A percentile compares a stretch with the other conserved stretches of the same genome.
Evolutionary conservation across 2,888 invertebrate genomes (phyloP).

Genomic region (Ormyrus pomaceus): DNA sequence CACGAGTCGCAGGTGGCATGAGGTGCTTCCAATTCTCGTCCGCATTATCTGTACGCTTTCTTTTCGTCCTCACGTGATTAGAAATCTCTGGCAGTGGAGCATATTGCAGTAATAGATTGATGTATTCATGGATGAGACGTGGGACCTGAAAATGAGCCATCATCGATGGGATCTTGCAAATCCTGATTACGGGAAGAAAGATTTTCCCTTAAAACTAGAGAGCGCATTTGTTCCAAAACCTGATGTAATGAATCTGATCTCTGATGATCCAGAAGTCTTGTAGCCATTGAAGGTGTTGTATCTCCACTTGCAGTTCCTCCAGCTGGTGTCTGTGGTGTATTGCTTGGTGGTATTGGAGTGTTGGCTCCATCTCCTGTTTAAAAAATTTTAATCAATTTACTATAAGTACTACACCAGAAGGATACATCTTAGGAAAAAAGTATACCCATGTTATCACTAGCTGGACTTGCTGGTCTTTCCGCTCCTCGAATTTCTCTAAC

Average conservation of each 20-base stretch:
- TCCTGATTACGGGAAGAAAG: slow-evolving; percentile 67
- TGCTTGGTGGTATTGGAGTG: slow-evolving; percentile 72
- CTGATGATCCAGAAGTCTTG: slow-evolving; percentile 65
- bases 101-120: slow-evolving; percentile 2
- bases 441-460: slow-evolving; percentile 68
- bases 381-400: slow-evolving; percentile 2
- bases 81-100: no score
- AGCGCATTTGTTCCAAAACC: slow-evolving; percentile 73
- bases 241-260: slow-evolving; percentile 71
- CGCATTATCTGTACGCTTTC: no score
- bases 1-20: no score
- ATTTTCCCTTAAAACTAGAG: slow-evolving; percentile 69
- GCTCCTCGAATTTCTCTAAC: slow-evolving; percentile 73
- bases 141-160: slow-evolving; percentile 65
- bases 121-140: slow-evolving; percentile 62
- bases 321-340: slow-evolving; percentile 73
- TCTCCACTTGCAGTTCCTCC: slow-evolving; percentile 71
- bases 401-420: not conserved
- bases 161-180: slow-evolving; percentile 65
- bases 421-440: slow-evolving; percentile 4
- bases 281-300: slow-evolving; percentile 68
- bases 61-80: no score
- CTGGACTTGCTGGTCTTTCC: slow-evolving; percentile 70
- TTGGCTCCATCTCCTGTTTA: slow-evolving; percentile 67
- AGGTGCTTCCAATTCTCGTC: no score